Base-by-base conservation (phyloP, 2,888 invertebrate genomes). In the Synergus umbraculus region DNA sequence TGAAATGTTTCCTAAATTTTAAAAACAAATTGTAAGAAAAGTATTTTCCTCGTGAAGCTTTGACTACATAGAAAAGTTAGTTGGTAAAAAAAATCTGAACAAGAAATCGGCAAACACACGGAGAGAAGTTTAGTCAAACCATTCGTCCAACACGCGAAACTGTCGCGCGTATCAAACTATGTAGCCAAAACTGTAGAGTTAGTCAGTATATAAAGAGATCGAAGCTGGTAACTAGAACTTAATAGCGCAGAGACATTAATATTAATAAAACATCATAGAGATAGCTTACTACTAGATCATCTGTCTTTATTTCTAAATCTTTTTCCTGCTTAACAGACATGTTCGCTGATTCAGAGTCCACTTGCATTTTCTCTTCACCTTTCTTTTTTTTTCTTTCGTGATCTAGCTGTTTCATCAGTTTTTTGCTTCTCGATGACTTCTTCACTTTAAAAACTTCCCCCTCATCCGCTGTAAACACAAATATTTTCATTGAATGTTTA, bases 391-490 rank as follows among this genome's bases (percentile, higher is more conserved):
- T 93, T 79, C 95, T 95, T 90, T 97, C 97, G 92, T 96, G 96
- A 89, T 97, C 97, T 89, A 96, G 93, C 91, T 96, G 95, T 90
- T 96, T 96, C 93, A 97, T 96, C 78, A 98, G 94, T 91, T 96
- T 95, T 92, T 98, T 97, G 92, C 98, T 98, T 90, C 98, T 97
- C 10, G 97, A 97, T 10, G 98, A 98, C 92, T 98, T 98, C 92
- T 97, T 98, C 76, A 99, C 97, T 94, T 98, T 97, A 92, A 99
- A 98, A 77, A 97, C 96, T 93, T 98, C 98, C 43, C 95, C 96
- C 86, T 95, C 95, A 90, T 97, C 97, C 88, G 96, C 97, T 93
- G 93, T 92, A 90, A 92, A 81, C 29, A 41, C 5, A 79, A 82
- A 78, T 43, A 66, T 69, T 64, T 60, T 63, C 44, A 29, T 67